phyloP scores from a whole-genome alignment of 1,140 invertebrate genomes.

The Condylostylus longicornis region DNA sequence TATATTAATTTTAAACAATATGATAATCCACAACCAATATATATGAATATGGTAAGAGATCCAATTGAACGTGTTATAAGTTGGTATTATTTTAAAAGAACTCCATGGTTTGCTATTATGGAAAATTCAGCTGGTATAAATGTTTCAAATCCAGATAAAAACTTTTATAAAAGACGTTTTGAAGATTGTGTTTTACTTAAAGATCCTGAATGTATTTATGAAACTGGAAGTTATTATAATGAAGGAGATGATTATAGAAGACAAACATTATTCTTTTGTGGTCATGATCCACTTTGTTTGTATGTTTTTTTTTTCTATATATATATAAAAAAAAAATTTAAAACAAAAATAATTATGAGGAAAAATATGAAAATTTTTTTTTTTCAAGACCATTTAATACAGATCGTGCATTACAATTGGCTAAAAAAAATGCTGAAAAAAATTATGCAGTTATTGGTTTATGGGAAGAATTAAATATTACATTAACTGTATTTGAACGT shows the following conservation, averaged over 20 bases:
- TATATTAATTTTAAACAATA: constrained; percentile 37
- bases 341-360: constrained; percentile 23
- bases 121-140: constrained; percentile 68
- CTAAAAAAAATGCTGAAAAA: constrained; percentile 61
- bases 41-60: constrained; percentile 71
- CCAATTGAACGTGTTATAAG: constrained; percentile 73
- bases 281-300: constrained; percentile 66
- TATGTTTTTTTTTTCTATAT: constrained; percentile 33
- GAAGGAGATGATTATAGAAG: constrained; percentile 64
- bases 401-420: constrained; percentile 54
- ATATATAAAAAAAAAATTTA: too few species aligned
- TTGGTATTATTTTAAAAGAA: constrained; percentile 65
- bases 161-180: constrained; percentile 75
- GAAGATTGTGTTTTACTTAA: constrained; percentile 63
- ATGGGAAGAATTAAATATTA: constrained; percentile 65
- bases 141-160: constrained; percentile 58
- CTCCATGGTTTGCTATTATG: constrained; percentile 72
- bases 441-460: constrained; percentile 71
- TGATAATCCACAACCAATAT: constrained; percentile 59
- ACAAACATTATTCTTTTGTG: constrained; percentile 70
- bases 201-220: constrained; percentile 62
- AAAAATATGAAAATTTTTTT: too few species aligned
- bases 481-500: constrained; percentile 57
- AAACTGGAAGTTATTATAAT: constrained; percentile 58
- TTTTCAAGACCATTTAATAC: constrained; percentile 67